Evolutionary conservation across 1,140 invertebrate species (phyloP), one percentile per base, ranked within the genome.

Genomic region (Ceratina japonica): DNA sequence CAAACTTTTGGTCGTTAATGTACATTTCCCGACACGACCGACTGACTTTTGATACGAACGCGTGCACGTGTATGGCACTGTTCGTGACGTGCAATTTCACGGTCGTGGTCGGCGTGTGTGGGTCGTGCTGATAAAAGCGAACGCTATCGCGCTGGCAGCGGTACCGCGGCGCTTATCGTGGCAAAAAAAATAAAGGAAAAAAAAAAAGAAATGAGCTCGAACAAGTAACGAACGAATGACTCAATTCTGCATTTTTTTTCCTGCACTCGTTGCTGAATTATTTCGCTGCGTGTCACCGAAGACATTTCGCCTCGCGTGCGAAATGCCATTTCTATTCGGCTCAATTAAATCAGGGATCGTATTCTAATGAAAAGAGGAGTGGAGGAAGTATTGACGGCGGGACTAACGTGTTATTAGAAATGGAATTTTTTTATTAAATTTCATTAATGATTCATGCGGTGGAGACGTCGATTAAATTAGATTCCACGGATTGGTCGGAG

Each of bases 81-180:
- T 44, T 56, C 51, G 66, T 37, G 37, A 56, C 44, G 59, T 20
- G 51, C 69, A 52, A 76, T 69, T 69, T 44, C 37, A 58, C 51
- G 64, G 44, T 61, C 64, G 54, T 51, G 16, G 22, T 51, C 49
- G 2, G 27, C 8, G 56, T 69, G 72, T 64, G 54, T 22, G 27
- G 51, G 54, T 52, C 22, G 54, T 44, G 71, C 59, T 18, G 83
- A 80, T 83, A 84, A 83, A 24, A 62, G 59, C 52, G 51, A 24
- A 27, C 80, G 54, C 72, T 80, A 83, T 83, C 68, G 72, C 49
- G 15, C 15, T n/a, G 16, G 54, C 10, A 15, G 37, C 51, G 56
- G 63, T 75, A 37, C 16, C n/a, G 1, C 18, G 13, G 52, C 68
- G 22, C 70, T 84, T 83, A 80, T 84, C 82, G 56, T 4, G 12